Evolutionary conservation across 2,113 vertebrate genomes (phyloP), one percentile per base, ranked within the genome.

Genomic region (Propithecus coquereli): DNA sequence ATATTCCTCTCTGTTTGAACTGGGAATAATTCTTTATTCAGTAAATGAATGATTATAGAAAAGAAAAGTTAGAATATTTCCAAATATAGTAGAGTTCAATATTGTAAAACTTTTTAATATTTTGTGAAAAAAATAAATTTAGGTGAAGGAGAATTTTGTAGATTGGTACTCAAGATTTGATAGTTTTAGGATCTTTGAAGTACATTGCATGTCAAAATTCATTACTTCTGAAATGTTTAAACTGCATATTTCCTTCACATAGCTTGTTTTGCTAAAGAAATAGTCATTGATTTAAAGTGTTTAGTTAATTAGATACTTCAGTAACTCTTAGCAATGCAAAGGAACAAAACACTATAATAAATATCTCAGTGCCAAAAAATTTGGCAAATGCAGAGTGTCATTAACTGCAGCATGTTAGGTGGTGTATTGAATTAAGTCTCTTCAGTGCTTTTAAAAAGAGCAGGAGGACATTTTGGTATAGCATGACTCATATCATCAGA

Each of bases 21-120:
- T 54, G 66, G 98, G 90, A 27, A 12, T 97, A 94, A 97, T 97
- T 96, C 81, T 91, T 91, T 97, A 52, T 61, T 91, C 96, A 97
- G 71, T 96, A 80, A 92, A 66, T 74, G 93, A 79, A 87, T 96
- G 92, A 94, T 92, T 88, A 74, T 66, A 76, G 22, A 96, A 96
- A 70, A 96, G 2, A 43, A 80, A 97, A 71, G 89, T 10, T 50
- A 52, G 30, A n/a, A 16, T 80, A 97, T 73, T 50, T 94, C 71
- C 93, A 98, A 97, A 96, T 98, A 86, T 87, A 89, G 65, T 79
- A 34, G 25, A 92, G 74, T 95, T 97, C 82, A 95, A 93, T 95
- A 96, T 65, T 87, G 5, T 98, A 97, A 90, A 63, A 93, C 82
- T 93, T 87, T 74, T 30, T 96, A 89, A 30, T 89, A 77, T 74